phyloP scores from a whole-genome alignment of 2,797 vertebrate genomes.

The Crotalus adamanteus region DNA sequence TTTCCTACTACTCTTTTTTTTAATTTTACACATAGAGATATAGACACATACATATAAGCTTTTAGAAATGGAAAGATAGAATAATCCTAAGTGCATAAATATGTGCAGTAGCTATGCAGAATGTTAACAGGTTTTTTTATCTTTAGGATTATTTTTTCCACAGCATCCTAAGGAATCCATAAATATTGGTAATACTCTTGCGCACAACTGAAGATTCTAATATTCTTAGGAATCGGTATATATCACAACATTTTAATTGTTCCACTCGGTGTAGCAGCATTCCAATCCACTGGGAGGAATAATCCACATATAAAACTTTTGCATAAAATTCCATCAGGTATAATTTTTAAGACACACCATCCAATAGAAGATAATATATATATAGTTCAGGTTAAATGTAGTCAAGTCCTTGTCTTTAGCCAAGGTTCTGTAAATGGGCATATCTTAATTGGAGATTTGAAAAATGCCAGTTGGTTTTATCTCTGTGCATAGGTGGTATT shows the following conservation, averaged over 20 bases:
- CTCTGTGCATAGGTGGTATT: neutral
- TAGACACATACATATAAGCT: neutral
- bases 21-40: neutral
- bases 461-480: conserved; percentile 23
- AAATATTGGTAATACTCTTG: neutral
- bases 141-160: neutral
- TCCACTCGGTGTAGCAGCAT: neutral
- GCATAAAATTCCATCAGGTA: neutral
- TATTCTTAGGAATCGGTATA: neutral
- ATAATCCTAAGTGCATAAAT: neutral
- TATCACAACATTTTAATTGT: neutral
- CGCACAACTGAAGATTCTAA: neutral
- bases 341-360: neutral
- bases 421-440: neutral
- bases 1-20: neutral
- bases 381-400: neutral
- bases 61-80: neutral
- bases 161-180: neutral
- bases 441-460: neutral
- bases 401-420: neutral
- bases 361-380: neutral
- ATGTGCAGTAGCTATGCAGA: neutral
- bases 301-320: neutral
- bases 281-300: neutral
- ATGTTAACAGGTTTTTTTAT: neutral